Conservation (phyloP, 2,113 vertebrate genomes). For the Dissostichus mawsoni region DNA sequence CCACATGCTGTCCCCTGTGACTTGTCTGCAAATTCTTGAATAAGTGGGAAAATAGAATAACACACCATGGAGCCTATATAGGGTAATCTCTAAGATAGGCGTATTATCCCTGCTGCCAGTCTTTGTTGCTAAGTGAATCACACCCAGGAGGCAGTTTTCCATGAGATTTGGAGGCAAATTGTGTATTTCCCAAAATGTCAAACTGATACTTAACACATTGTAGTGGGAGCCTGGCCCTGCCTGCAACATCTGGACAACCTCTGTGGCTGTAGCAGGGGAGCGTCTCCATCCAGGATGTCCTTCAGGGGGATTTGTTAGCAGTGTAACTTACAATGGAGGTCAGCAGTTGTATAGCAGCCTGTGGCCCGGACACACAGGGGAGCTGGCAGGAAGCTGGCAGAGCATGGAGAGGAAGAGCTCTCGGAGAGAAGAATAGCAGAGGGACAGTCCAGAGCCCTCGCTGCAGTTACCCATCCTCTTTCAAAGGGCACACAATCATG, state of each 20-base stretch:
- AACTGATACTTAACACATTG: background rate
- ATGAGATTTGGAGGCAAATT: background rate
- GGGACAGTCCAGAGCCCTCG: conserved; percentile 42
- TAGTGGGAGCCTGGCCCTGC: conserved; percentile 1
- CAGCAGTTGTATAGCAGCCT: conserved; percentile 55
- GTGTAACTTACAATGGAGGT: conserved; percentile 74
- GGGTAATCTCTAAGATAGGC: background rate
- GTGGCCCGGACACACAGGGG: conserved; percentile 61
- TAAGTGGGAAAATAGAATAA: too few relatives aligned
- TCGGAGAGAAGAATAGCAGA: conserved; percentile 52
- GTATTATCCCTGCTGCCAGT: background rate
- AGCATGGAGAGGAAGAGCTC: conserved; percentile 73
- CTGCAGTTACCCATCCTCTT: conserved; percentile 35
- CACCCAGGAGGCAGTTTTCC: background rate
- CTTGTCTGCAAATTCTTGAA: too few relatives aligned
- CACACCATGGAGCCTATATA: too few relatives aligned
- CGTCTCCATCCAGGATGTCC: conserved; percentile 66
- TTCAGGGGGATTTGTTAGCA: conserved; percentile 64
- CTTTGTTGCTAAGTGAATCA: background rate
- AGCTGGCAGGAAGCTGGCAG: conserved; percentile 73
- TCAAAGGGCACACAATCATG: conserved; percentile 9
- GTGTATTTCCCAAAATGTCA: background rate
- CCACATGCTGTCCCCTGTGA: too few relatives aligned
- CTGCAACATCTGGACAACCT: conserved; percentile 56
- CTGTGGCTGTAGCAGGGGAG: conserved; percentile 17